phyloP scores from a whole-genome alignment of 30 jellyfish, hydroid and myxozoan species.

The Sanderia malayensis region DNA sequence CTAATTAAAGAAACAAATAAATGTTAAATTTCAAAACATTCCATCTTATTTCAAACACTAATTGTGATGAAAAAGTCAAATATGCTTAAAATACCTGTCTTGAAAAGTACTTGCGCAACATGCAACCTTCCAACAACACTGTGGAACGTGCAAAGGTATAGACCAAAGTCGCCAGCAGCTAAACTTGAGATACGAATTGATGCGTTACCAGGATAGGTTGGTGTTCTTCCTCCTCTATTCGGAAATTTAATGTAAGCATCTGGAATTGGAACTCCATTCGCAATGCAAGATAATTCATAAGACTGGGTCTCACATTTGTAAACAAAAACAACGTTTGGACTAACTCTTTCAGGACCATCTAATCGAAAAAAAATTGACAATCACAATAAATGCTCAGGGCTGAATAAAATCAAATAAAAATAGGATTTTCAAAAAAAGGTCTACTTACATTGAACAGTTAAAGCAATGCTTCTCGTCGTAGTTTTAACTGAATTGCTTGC shows the following conservation, averaged over 20 bases:
- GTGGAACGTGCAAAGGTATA: background rate
- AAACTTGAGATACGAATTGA: background rate
- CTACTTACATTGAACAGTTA: slow-evolving; percentile 16
- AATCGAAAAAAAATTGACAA: background rate
- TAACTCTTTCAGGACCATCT: slow-evolving; percentile 9
- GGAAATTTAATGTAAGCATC: background rate
- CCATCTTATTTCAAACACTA: no score
- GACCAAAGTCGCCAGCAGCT: slow-evolving; percentile 8
- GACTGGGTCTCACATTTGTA: background rate
- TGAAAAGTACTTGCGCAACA: background rate
- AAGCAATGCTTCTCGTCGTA: background rate
- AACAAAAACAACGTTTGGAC: no score
- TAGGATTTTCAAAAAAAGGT: no score
- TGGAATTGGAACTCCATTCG: slow-evolving; percentile 12
- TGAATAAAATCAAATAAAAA: no score
- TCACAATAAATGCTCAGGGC: no score
- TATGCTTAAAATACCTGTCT: slow-evolving; percentile 4
- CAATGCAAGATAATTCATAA: background rate
- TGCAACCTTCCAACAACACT: background rate
- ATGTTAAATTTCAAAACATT: no score
- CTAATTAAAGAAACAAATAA: background rate
- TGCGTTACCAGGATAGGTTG: background rate
- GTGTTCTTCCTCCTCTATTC: background rate
- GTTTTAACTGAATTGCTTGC: background rate
- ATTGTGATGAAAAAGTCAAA: background rate